A percentile compares a stretch with the other conserved stretches of the same genome.
phyloP scores from a whole-genome alignment of 2,888 invertebrate species.

The Poecilobothrus nobilitatus region DNA sequence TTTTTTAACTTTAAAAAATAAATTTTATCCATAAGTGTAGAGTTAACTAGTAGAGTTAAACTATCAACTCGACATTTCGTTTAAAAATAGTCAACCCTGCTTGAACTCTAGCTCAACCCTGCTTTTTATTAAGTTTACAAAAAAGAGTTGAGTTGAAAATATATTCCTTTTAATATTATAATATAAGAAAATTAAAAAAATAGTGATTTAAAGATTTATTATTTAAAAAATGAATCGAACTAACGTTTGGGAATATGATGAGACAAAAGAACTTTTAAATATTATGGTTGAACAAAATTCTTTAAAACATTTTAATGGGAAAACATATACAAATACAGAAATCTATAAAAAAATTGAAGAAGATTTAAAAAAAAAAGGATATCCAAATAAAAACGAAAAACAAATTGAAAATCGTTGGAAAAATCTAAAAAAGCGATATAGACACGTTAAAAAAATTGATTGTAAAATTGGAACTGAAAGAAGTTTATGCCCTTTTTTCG shows the following conservation, averaged over 20 bases:
- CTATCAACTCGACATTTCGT: too few relatives aligned
- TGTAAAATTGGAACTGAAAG: background rate
- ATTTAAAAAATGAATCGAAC: background rate
- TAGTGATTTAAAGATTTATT: background rate
- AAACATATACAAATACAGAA: background rate
- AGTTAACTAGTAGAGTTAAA: too few relatives aligned
- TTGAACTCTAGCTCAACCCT: too few relatives aligned
- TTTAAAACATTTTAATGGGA: background rate
- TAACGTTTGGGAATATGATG: background rate
- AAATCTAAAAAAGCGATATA: background rate
- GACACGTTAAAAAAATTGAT: background rate
- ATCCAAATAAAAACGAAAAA: background rate
- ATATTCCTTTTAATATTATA: too few relatives aligned
- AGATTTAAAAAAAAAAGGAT: background rate
- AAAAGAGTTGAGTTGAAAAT: too few relatives aligned
- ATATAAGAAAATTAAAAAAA: too few relatives aligned
- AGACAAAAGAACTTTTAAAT: background rate
- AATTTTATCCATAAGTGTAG: too few relatives aligned
- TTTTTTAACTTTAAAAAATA: too few relatives aligned
- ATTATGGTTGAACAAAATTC: background rate
- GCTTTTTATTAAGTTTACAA: too few relatives aligned
- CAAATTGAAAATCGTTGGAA: background rate
- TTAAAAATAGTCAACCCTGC: too few relatives aligned
- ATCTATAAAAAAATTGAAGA: background rate
- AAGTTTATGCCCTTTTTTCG: background rate